A percentile compares a stretch with the other conserved stretches of the same genome.
Conservation (phyloP, 23 tunicate genomes). For the Oikopleura dioica region DNA sequence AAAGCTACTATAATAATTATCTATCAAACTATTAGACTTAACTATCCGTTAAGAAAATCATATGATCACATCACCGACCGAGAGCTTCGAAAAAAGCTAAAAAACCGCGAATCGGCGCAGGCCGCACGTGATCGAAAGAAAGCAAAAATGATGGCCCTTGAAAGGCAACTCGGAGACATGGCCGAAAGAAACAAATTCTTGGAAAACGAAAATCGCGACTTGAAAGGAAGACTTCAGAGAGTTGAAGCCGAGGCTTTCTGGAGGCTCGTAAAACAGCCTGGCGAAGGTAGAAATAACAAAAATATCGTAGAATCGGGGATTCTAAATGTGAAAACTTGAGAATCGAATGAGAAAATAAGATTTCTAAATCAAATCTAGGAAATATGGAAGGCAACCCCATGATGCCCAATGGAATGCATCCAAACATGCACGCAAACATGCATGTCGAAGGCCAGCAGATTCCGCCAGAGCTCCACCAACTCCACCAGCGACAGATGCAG, state of each 20-base stretch:
- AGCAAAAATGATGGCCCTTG: constrained; percentile 70
- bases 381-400: constrained; percentile 2
- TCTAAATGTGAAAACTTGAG: not conserved
- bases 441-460: not conserved
- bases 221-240: constrained; percentile 24
- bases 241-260: constrained; percentile 23
- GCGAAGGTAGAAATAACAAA: not conserved
- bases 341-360: not conserved
- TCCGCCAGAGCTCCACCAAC: not conserved
- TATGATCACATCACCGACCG: constrained; percentile 58
- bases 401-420: constrained; percentile 4
- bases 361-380: not conserved
- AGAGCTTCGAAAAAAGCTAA: constrained; percentile 67
- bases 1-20: no score
- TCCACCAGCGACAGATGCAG: constrained; percentile 10
- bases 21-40: no score
- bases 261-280: constrained; percentile 5
- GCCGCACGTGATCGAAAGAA: constrained; percentile 84
- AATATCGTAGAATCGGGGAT: not conserved
- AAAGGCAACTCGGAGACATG: constrained; percentile 40
- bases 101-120: constrained; percentile 85
- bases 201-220: constrained; percentile 35
- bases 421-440: not conserved
- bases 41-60: constrained; percentile 26
- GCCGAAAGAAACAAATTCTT: constrained; percentile 32